Evolutionary conservation across 2,888 invertebrate species (phyloP).

Genomic region (Calameuta filiformis): DNA sequence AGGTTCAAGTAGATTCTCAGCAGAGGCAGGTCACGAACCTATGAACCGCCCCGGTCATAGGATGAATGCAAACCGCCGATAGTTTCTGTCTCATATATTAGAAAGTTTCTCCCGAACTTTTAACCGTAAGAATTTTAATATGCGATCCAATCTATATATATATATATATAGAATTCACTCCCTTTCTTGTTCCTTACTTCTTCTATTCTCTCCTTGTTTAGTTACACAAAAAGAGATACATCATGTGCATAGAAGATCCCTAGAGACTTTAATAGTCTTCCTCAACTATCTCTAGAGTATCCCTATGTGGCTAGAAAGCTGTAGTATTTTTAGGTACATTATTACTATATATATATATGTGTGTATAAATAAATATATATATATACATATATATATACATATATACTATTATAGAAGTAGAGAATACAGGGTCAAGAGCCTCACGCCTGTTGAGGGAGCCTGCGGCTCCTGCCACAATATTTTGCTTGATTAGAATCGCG

Average conservation of each 20-base stretch:
- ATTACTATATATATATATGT: background rate
- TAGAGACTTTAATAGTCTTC: background rate
- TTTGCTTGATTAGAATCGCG: slow-evolving; percentile 62
- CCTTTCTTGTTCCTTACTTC: background rate
- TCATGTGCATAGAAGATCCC: background rate
- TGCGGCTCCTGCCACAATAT: slow-evolving; percentile 60
- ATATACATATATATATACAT: too few relatives aligned
- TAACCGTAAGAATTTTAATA: slow-evolving; percentile 31
- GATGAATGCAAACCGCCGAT: slow-evolving; percentile 50
- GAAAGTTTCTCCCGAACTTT: slow-evolving; percentile 56
- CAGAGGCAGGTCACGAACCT: slow-evolving; percentile 50
- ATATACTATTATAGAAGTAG: background rate
- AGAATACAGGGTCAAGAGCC: slow-evolving; percentile 51
- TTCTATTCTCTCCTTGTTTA: background rate
- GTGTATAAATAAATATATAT: too few relatives aligned
- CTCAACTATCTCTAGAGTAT: background rate
- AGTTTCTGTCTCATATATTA: slow-evolving; percentile 58
- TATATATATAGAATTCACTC: background rate
- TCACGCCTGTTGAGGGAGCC: slow-evolving; percentile 39
- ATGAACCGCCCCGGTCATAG: slow-evolving; percentile 46
- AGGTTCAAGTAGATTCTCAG: slow-evolving; percentile 12
- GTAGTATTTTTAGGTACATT: background rate
- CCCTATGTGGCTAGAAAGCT: background rate
- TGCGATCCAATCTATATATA: background rate
- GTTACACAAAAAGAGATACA: background rate